A percentile compares a stretch with the other conserved stretches of the same genome.
These are phyloP conservation scores for Hirundo rustica DNA, from an alignment of 2,797 vertebrate species.

Conservation along the genomic window DNA sequence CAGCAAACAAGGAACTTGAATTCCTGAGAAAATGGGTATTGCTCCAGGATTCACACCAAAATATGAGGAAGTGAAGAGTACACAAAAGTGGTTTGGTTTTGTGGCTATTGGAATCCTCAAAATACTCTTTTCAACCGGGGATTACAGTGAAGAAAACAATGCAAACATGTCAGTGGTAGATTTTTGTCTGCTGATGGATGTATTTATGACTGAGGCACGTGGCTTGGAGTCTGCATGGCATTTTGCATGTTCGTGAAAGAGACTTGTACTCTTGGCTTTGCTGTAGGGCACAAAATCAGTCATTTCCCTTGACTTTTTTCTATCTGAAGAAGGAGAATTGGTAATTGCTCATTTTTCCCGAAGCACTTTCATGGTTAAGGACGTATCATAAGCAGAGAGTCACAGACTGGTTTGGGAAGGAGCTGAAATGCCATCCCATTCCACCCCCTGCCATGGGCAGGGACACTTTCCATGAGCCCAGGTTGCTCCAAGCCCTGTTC, in stretches of 20 bases:
- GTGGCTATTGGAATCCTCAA: neutral
- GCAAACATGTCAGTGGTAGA: neutral
- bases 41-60: neutral
- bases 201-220: neutral
- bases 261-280: neutral
- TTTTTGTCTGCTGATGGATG: neutral
- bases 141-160: neutral
- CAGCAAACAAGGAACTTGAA: neutral
- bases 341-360: neutral
- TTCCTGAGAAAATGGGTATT: neutral
- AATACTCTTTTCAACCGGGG: neutral
- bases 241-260: neutral
- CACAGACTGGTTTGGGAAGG: neutral
- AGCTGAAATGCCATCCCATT: neutral
- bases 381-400: neutral
- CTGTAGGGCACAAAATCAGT: neutral
- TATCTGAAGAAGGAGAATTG: neutral
- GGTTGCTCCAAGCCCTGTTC: fast-evolving
- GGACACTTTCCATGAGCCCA: no score
- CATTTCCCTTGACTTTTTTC: neutral
- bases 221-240: neutral
- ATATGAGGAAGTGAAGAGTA: neutral
- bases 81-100: neutral
- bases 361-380: neutral
- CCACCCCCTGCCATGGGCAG: neutral